A percentile compares a stretch with the other conserved stretches of the same genome.
Conservation (phyloP, 2,888 invertebrate species). For the Tenthredo mesomela region DNA sequence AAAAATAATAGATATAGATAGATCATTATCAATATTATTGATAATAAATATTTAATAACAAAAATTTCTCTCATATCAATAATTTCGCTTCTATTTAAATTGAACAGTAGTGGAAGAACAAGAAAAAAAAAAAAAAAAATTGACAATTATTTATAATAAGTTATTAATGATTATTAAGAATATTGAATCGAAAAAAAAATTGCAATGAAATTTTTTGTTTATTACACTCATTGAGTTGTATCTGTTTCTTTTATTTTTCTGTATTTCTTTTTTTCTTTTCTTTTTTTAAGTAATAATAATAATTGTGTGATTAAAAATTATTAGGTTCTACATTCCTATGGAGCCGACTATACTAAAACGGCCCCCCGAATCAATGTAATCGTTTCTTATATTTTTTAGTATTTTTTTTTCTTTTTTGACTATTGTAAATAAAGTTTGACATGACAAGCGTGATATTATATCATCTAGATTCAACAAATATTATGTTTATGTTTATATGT, state of each 20-base stretch:
- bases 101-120: neutral
- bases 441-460: constrained; percentile 49
- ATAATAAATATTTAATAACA: neutral
- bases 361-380: constrained; percentile 57
- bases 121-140: too few relatives aligned
- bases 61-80: neutral
- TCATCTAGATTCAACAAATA: constrained; percentile 29
- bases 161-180: neutral
- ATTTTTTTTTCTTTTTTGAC: constrained; percentile 26
- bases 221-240: neutral
- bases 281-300: constrained; percentile 4
- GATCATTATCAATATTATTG: neutral
- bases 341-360: constrained; percentile 61
- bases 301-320: constrained; percentile 48
- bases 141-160: neutral
- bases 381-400: constrained; percentile 21
- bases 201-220: neutral
- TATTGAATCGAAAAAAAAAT: neutral
- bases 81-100: neutral
- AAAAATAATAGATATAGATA: neutral
- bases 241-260: neutral
- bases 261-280: neutral
- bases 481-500: neutral
- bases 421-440: constrained; percentile 48
- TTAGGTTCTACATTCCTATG: constrained; percentile 68